A percentile compares a stretch with the other conserved stretches of the same genome.
Conservation (phyloP, 1,140 invertebrate genomes). For the Belonocnema kinseyi region DNA sequence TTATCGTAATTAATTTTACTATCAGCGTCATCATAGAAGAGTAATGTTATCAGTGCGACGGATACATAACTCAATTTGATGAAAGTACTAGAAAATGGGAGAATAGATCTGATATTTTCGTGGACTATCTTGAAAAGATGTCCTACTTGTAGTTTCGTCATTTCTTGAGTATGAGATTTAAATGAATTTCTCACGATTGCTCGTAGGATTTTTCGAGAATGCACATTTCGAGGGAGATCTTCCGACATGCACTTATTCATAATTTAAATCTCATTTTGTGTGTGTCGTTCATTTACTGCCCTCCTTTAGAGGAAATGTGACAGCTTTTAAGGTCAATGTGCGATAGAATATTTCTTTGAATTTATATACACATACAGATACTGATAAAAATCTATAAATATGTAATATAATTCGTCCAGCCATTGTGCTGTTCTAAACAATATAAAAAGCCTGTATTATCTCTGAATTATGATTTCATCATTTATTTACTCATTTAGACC, state of each 20-base stretch:
- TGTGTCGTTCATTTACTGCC: constrained; percentile 46
- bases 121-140: background rate
- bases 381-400: constrained; percentile 72
- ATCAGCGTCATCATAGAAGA: constrained; percentile 18
- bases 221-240: background rate
- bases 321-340: constrained; percentile 61
- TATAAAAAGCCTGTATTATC: constrained; percentile 69
- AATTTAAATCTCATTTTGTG: constrained; percentile 44
- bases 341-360: constrained; percentile 62
- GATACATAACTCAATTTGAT: constrained; percentile 11
- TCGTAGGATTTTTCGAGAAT: background rate
- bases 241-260: constrained; percentile 42
- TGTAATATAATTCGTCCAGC: constrained; percentile 71
- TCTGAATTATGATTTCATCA: constrained; percentile 22
- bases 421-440: constrained; percentile 59
- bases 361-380: constrained; percentile 60
- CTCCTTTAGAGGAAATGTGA: constrained; percentile 53
- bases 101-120: background rate
- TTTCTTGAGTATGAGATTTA: background rate
- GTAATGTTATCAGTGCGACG: constrained; percentile 7
- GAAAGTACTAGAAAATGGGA: background rate
- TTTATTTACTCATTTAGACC: background rate
- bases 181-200: background rate
- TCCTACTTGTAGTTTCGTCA: background rate
- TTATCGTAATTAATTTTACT: constrained; percentile 29